Percentiles rank a stretch among this genome's conserved stretches.
These are phyloP conservation scores for Actinia equina DNA, from an alignment of 64 coral and sea anemone species.

Conservation along the genomic window DNA sequence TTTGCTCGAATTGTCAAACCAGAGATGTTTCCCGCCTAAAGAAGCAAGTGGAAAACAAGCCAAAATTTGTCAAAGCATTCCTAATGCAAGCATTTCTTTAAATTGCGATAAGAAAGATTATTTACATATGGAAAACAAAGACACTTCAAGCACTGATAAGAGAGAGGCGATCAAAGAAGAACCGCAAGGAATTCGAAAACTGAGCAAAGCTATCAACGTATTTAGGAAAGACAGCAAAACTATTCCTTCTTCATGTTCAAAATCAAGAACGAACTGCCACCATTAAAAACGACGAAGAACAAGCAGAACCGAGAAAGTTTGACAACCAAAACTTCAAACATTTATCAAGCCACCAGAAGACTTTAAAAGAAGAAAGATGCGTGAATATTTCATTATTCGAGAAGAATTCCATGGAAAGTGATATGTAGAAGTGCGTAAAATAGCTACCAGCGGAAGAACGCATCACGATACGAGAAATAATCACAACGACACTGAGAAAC, in stretches of 20 bases:
- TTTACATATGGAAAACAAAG: background rate
- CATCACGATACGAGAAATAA: background rate
- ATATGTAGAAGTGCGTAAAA: background rate
- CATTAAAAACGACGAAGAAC: background rate
- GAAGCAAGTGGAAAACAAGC: background rate
- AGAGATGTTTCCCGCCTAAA: background rate
- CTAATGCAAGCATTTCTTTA: background rate
- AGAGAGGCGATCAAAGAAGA: background rate
- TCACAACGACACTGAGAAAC: conserved; percentile 36
- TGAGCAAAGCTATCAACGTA: background rate
- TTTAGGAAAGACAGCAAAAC: background rate
- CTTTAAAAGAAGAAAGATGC: background rate
- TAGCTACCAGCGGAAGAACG: background rate
- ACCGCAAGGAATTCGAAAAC: background rate
- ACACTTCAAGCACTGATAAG: background rate
- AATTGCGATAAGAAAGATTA: background rate
- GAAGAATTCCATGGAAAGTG: background rate
- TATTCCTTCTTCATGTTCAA: background rate
- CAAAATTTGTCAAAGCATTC: background rate
- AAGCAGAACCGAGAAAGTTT: background rate
- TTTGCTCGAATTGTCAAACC: background rate
- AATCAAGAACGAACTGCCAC: background rate
- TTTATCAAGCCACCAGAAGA: background rate
- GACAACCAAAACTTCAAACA: too few relatives aligned
- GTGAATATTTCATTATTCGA: background rate